phyloP scores from a whole-genome alignment of 1,140 invertebrate genomes.

The Drosophila eugracilis region DNA sequence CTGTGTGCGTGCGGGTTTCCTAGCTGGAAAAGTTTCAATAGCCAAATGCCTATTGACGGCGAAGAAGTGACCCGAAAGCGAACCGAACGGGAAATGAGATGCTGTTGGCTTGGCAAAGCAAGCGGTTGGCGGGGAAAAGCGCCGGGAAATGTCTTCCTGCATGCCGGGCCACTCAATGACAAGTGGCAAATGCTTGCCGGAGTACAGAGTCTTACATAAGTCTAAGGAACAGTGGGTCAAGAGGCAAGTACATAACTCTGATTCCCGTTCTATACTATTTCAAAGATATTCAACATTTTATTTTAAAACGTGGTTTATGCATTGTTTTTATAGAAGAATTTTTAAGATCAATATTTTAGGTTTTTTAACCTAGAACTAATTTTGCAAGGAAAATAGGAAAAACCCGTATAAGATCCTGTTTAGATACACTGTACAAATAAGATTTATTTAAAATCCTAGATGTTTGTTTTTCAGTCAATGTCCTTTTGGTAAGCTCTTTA shows the following conservation, averaged over 20 bases:
- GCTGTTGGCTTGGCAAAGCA: conserved; percentile 42
- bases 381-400: not conserved
- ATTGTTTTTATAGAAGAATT: too few relatives aligned
- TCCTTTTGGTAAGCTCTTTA: conserved; percentile 20
- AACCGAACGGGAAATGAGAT: conserved; percentile 73
- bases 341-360: too few relatives aligned
- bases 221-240: conserved; percentile 22
- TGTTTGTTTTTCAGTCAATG: not conserved
- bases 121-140: not conserved
- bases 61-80: conserved; percentile 49
- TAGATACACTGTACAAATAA: not conserved
- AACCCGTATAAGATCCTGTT: not conserved
- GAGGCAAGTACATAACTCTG: too few relatives aligned
- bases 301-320: too few relatives aligned
- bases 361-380: too few relatives aligned
- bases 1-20: conserved; percentile 24
- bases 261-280: too few relatives aligned
- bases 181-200: conserved; percentile 63
- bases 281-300: too few relatives aligned
- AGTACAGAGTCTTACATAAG: conserved; percentile 47
- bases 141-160: conserved; percentile 24
- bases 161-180: conserved; percentile 39
- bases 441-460: not conserved
- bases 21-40: conserved; percentile 61
- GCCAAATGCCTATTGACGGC: conserved; percentile 78